These are phyloP conservation scores for Nemotelus nigrinus DNA, from an alignment of 2,888 invertebrate species.

Conservation along the genomic window DNA sequence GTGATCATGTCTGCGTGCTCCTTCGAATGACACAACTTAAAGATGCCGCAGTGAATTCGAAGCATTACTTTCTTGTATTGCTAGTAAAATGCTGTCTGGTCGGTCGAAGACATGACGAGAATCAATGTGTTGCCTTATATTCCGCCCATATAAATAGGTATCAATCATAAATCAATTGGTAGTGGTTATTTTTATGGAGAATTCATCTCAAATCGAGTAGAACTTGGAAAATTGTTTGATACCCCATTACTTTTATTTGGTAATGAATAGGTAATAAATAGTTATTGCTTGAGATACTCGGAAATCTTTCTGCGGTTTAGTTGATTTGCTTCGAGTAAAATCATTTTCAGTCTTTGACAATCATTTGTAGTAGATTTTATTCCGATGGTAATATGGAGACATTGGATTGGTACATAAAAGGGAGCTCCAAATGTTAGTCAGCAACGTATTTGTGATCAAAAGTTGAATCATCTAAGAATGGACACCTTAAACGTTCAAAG, in stretches of 20 bases:
- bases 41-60: not conserved
- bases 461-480: too few species aligned
- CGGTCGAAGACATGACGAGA: not conserved
- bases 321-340: too few species aligned
- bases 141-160: slow-evolving; percentile 35
- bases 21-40: not conserved
- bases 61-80: not conserved
- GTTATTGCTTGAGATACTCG: not conserved
- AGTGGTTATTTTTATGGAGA: slow-evolving; percentile 43
- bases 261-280: slow-evolving; percentile 3
- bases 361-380: too few species aligned
- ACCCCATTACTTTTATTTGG: slow-evolving; percentile 1
- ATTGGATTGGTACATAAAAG: too few species aligned
- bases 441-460: too few species aligned
- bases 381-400: too few species aligned
- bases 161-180: slow-evolving; percentile 50
- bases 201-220: slow-evolving; percentile 45
- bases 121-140: slow-evolving; percentile 20
- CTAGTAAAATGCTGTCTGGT: slow-evolving; percentile 9
- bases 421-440: too few species aligned
- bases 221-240: slow-evolving; percentile 34
- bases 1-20: not conserved
- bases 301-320: too few species aligned
- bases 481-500: too few species aligned
- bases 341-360: too few species aligned